Evolutionary conservation across 2,113 vertebrate species (phyloP).

Genomic region (Corydoras sp.): DNA sequence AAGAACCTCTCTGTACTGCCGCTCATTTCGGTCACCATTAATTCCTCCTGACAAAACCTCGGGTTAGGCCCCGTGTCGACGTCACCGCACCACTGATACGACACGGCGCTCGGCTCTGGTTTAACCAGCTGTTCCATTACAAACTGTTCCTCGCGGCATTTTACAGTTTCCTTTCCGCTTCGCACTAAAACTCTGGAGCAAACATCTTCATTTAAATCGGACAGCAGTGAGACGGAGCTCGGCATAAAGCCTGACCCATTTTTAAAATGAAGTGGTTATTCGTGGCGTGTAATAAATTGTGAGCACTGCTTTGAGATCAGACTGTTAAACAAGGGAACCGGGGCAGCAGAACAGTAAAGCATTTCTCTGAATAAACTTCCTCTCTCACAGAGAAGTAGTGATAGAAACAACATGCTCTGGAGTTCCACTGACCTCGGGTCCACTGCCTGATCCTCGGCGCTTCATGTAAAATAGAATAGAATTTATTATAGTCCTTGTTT

Average conservation of each 20-base stretch:
- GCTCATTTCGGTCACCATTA: background rate
- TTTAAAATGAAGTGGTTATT: slow-evolving; percentile 19
- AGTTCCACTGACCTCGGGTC: background rate
- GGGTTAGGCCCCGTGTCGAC: background rate
- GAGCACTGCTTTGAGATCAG: background rate
- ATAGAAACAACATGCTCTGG: background rate
- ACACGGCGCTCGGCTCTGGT: background rate
- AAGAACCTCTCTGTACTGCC: slow-evolving; percentile 23
- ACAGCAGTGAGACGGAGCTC: too few relatives aligned
- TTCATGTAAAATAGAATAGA: background rate
- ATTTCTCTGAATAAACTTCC: slow-evolving; percentile 6
- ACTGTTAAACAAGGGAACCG: slow-evolving; percentile 6
- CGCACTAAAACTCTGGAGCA: too few relatives aligned
- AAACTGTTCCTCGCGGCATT: too few relatives aligned
- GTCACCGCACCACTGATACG: background rate
- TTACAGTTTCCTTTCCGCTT: too few relatives aligned
- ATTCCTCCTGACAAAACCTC: background rate
- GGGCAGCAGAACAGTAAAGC: slow-evolving; percentile 1
- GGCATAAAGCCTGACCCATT: slow-evolving; percentile 17
- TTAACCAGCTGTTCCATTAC: background rate
- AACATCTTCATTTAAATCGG: too few relatives aligned
- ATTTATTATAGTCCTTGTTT: slow-evolving; percentile 6
- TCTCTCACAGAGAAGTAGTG: background rate
- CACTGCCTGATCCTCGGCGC: background rate
- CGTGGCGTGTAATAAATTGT: slow-evolving; percentile 21